phyloP scores from a whole-genome alignment of 2,797 vertebrate species.

The Microctenopoma lineatum region DNA sequence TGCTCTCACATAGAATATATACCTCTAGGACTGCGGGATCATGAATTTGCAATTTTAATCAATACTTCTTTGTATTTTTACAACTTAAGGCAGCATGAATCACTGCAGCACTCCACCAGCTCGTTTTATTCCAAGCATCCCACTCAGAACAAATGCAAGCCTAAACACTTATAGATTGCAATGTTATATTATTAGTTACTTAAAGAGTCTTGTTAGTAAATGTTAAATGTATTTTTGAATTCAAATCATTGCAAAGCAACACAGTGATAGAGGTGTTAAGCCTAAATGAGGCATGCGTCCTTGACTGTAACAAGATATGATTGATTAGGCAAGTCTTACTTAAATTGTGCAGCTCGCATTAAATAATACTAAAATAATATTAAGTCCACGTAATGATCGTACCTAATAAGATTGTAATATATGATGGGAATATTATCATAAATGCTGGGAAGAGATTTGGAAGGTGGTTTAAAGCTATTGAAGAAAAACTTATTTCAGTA shows the following conservation, averaged over 20 bases:
- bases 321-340: conserved; percentile 7
- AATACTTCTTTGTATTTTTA: conserved; percentile 16
- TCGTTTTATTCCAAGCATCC: conserved; percentile 34
- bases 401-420: too few relatives aligned
- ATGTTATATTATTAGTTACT: conserved; percentile 21
- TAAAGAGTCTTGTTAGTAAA: conserved; percentile 35
- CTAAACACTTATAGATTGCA: conserved; percentile 7
- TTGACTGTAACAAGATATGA: conserved; percentile 29
- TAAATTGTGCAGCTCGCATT: conserved; percentile 5
- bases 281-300: conserved; percentile 28
- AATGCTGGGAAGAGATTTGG: too few relatives aligned
- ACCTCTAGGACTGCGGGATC: conserved; percentile 7
- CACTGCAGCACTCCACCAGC: conserved; percentile 5
- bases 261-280: conserved; percentile 33
- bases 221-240: conserved; percentile 35
- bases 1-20: neutral
- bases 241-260: conserved; percentile 27
- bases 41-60: conserved; percentile 28
- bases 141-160: conserved; percentile 38
- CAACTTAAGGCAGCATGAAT: conserved; percentile 27
- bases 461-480: too few relatives aligned
- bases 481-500: too few relatives aligned
- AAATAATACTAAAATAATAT: conserved; percentile 6
- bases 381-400: conserved; percentile 3
- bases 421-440: too few relatives aligned